These are phyloP conservation scores for Ageneiosus marmoratus DNA, from an alignment of 2,113 vertebrate species.

Conservation along the genomic window DNA sequence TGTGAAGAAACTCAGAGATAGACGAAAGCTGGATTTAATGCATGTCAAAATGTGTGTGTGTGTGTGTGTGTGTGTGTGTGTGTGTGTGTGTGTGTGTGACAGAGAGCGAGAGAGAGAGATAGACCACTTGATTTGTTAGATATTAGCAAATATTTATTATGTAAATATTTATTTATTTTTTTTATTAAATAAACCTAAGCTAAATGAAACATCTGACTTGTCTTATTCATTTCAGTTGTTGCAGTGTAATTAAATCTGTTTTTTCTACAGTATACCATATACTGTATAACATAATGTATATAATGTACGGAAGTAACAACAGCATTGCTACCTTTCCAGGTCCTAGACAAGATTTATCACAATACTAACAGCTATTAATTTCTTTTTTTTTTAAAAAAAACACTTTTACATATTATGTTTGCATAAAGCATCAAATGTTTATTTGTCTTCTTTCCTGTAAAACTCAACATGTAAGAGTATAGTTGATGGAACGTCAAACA, in stretches of 20 bases:
- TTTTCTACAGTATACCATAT: not conserved
- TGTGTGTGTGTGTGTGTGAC: conserved; percentile 18
- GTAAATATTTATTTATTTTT: conserved; percentile 93
- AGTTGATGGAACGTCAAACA: no score
- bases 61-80: conserved; percentile 33
- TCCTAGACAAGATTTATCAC: no score
- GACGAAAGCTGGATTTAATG: conserved; percentile 3
- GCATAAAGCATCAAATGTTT: no score
- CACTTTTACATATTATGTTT: no score
- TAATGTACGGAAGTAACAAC: not conserved
- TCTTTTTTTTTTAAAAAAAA: no score
- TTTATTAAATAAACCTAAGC: conserved; percentile 71
- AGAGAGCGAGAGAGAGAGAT: not conserved
- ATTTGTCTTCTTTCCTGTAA: no score
- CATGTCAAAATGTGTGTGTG: conserved; percentile 39
- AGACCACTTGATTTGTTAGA: conserved; percentile 46
- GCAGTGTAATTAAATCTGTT: not conserved
- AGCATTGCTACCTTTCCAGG: not conserved
- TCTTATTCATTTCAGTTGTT: not conserved
- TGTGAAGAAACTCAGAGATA: not conserved
- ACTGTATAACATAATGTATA: not conserved
- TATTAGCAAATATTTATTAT: conserved; percentile 87
- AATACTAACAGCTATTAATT: no score
- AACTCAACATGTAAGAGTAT: no score
- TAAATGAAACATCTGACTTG: not conserved